A percentile compares a stretch with the other conserved stretches of the same genome.
Conservation (phyloP, 2,888 invertebrate genomes). For the Pemphredon lugubris region DNA sequence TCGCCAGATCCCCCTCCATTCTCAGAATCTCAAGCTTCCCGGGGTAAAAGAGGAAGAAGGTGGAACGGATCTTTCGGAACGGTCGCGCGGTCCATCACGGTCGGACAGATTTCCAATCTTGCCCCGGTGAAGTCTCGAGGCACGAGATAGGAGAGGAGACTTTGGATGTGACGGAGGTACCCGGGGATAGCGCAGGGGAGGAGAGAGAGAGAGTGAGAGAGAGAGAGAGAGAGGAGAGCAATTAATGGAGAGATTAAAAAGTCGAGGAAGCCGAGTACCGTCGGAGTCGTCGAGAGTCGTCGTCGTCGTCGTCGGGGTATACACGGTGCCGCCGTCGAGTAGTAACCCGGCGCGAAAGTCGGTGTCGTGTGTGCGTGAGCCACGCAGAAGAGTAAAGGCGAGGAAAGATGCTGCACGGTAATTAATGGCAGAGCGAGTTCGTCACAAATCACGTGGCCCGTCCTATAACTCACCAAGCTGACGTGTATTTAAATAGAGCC, state of each 20-base stretch:
- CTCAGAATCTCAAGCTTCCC: too few relatives aligned
- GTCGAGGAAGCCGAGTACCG: conserved; percentile 20
- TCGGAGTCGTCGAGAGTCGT: conserved; percentile 26
- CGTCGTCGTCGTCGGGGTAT: too few relatives aligned
- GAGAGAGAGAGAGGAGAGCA: conserved; percentile 60
- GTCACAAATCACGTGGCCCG: conserved; percentile 78
- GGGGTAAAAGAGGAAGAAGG: too few relatives aligned
- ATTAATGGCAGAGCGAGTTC: conserved; percentile 77
- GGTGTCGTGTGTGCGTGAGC: conserved; percentile 17
- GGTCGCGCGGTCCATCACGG: conserved; percentile 60
- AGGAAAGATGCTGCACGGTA: conserved; percentile 78
- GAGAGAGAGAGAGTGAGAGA: conserved; percentile 68
- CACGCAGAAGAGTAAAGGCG: conserved; percentile 68
- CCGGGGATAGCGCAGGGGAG: conserved; percentile 28
- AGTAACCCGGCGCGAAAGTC: not conserved
- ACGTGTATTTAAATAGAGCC: conserved; percentile 78
- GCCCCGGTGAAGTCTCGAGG: conserved; percentile 31
- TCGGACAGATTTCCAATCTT: conserved; percentile 66
- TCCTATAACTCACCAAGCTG: conserved; percentile 76
- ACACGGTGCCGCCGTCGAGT: conserved; percentile 15
- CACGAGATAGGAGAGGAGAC: conserved; percentile 13
- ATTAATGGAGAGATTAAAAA: conserved; percentile 70
- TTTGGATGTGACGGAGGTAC: conserved; percentile 2
- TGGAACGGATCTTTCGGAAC: conserved; percentile 30
- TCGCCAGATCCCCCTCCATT: too few relatives aligned